phyloP scores from a whole-genome alignment of 2,113 vertebrate genomes.

The Antidorcas marsupialis region DNA sequence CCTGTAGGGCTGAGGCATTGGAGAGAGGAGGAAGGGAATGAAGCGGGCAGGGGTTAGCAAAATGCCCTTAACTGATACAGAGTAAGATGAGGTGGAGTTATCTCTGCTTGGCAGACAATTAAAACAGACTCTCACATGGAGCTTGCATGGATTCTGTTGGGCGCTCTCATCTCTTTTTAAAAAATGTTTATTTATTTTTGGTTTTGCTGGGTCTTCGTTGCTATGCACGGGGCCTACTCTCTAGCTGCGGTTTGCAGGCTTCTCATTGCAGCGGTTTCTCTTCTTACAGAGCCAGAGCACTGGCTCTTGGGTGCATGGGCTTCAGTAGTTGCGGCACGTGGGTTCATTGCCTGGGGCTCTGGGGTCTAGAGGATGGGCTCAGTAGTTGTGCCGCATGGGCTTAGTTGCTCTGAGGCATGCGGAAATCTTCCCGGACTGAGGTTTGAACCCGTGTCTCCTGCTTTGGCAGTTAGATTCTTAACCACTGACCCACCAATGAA shows the following conservation, averaged over 20 bases:
- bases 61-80: neutral
- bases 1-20: no score
- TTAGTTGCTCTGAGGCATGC: neutral
- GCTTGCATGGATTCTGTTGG: neutral
- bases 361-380: neutral
- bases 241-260: neutral
- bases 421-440: neutral
- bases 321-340: neutral
- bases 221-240: neutral
- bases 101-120: neutral
- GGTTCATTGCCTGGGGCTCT: neutral
- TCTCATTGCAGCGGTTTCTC: neutral
- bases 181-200: neutral
- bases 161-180: neutral
- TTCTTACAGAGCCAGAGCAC: neutral
- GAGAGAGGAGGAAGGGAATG: neutral
- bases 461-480: neutral
- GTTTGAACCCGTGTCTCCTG: neutral
- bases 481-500: neutral
- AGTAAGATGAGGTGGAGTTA: neutral
- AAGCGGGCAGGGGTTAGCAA: neutral
- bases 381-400: rapidly evolving
- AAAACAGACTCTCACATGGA: neutral
- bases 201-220: neutral
- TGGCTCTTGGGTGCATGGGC: neutral